Conservation (phyloP, 2,797 vertebrate species). For the Prionace glauca region DNA sequence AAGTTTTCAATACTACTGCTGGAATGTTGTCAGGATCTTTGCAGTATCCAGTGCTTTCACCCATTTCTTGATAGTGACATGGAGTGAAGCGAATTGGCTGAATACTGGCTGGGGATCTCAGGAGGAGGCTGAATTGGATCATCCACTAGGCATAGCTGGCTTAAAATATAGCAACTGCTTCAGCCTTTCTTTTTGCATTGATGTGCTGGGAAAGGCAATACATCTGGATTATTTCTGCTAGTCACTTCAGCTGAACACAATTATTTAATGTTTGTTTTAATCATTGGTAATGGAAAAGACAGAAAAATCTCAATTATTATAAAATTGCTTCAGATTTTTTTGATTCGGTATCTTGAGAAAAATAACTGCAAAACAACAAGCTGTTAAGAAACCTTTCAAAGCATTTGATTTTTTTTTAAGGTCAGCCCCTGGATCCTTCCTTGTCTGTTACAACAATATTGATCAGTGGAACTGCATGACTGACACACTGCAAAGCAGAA, state of each 20-base stretch:
- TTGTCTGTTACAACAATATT: neutral
- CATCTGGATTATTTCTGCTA: neutral
- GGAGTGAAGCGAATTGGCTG: too few relatives aligned
- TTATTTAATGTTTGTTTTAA: neutral
- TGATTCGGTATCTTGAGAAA: neutral
- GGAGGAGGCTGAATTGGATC: too few relatives aligned
- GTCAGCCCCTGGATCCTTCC: neutral
- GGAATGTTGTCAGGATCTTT: too few relatives aligned
- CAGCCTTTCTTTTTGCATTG: too few relatives aligned
- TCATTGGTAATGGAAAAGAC: neutral
- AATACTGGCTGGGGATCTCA: too few relatives aligned
- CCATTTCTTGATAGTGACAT: too few relatives aligned
- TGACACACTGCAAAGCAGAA: neutral
- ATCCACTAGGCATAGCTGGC: too few relatives aligned
- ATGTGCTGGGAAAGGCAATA: neutral
- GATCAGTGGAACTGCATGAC: too few relatives aligned
- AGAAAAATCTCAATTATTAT: neutral
- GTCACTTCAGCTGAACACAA: neutral
- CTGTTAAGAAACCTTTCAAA: too few relatives aligned
- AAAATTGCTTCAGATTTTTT: neutral
- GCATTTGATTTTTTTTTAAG: neutral
- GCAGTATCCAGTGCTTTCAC: too few relatives aligned
- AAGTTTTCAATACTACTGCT: too few relatives aligned
- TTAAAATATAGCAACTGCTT: too few relatives aligned
- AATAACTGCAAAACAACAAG: neutral